Base-by-base conservation (phyloP, 2,113 vertebrate genomes). In the Chloropsis cyanopogon region DNA sequence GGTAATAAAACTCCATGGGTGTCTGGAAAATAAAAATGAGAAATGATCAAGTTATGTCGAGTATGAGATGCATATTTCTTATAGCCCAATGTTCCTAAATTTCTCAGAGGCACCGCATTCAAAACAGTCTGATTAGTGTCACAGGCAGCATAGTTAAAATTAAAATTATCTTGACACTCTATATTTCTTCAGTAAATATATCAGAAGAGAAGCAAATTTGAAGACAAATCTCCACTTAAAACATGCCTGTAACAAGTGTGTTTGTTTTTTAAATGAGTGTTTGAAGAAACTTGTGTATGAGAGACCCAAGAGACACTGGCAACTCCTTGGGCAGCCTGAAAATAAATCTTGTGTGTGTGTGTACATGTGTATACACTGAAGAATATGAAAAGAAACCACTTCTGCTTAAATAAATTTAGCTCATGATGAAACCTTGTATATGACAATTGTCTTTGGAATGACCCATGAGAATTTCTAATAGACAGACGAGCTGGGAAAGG, bases 1-100 rank as follows among this genome's bases (percentile, higher is more conserved):
- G 1, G 98, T 98, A 60, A 99, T 98, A 72, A 99, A 99, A 70
- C 98, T 99, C 99, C 99, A 99, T 10, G 99, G 98, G 86, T 99
- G 98, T 60, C 99, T 99, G 97, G 15, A 93, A 96, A 96, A 86
- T 37, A 9, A 88, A 88, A 89, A 92, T 52, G 63, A 92, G 54
- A 82, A 94, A 63, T 50, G 7, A 90, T 59, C 15, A 21, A 49
- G 73, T 90, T 56, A 61, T 78, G 69, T 66, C 65, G 63, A n/a
- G 47, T 31, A 65, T 33, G 46, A 70, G 25, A 59, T 49, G 23
- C 14, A 7, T 50, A n/a, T 44, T 50, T 89, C 77, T 87, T 52
- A 21, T 9, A 72, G 41, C 14, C 23, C 14, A 22, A 21, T 44
- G 16, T 81, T 57, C 63, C 35, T 89, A 39, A 22, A 72, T 69